Percentiles rank a stretch among this genome's conserved stretches.
phyloP scores from a whole-genome alignment of 2,888 invertebrate species.

The Siphonodentalium dalli region DNA sequence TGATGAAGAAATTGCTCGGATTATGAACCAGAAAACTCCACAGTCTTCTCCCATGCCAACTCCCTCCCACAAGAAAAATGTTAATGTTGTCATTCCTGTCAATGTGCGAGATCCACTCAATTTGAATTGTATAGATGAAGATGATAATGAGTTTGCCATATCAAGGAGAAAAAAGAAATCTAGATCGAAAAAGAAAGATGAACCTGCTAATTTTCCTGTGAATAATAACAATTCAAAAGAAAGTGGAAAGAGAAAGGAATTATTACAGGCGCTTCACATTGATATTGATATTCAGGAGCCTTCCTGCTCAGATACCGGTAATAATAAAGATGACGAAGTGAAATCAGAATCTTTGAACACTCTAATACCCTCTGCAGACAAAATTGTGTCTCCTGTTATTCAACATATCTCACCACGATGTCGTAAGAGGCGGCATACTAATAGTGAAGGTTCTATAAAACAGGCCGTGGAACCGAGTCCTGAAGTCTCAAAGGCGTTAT shows the following conservation, averaged over 20 bases:
- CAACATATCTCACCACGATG: constrained; percentile 48
- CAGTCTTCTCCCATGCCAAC: constrained; percentile 89
- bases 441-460: constrained; percentile 40
- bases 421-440: constrained; percentile 42
- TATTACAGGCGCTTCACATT: constrained; percentile 46
- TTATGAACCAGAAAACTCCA: constrained; percentile 84
- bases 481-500: constrained; percentile 27
- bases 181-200: constrained; percentile 35
- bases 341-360: constrained; percentile 6
- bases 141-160: constrained; percentile 31
- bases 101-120: constrained; percentile 92
- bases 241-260: constrained; percentile 35
- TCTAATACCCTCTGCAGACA: constrained; percentile 32
- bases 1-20: constrained; percentile 61
- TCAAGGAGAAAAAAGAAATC: constrained; percentile 42
- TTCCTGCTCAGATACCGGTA: background rate
- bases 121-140: constrained; percentile 68
- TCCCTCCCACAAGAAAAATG: constrained; percentile 77
- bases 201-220: constrained; percentile 13
- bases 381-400: constrained; percentile 56
- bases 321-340: constrained; percentile 13
- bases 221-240: constrained; percentile 25
- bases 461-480: constrained; percentile 15
- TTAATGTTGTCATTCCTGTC: constrained; percentile 90
- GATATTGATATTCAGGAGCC: constrained; percentile 30